Base-by-base conservation (phyloP, 2,888 invertebrate species). In the Elysia crispata region DNA sequence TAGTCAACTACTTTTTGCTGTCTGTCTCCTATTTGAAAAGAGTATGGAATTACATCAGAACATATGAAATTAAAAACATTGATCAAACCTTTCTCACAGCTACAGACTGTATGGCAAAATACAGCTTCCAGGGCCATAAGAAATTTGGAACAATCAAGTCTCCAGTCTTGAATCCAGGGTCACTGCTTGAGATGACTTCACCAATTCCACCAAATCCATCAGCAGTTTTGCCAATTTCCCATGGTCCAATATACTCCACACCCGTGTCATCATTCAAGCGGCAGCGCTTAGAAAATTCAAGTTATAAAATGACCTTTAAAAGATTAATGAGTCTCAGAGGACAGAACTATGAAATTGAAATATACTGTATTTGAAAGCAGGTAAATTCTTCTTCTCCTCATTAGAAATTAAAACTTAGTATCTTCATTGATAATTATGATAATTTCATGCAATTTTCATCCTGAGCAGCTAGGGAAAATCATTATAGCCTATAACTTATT, bases 261-360 rank as follows among this genome's bases (percentile, higher is more conserved):
- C 92, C 92, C n/a, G 91, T 88, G 62, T 88, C 87, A 60, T 89
- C 89, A 85, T 92, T 92, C 91, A 92, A 90, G 3, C 90, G 86
- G 83, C 92, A 92, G 80, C 92, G 84, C 92, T 92, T 80, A 18
- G 82, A 86, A 60, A 49, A 49, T 20, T 23, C 11, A 69, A 28
- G 11, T 6, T 41, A 6, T 11, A 41, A 62, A 25, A 28, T 30
- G 25, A 20, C 8, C 23, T n/a, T n/a, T n/a, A n/a, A n/a, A n/a
- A n/a, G n/a, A n/a, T n/a, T n/a, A n/a, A n/a, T n/a, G n/a, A n/a
- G n/a, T n/a, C n/a, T n/a, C n/a, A n/a, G n/a, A n/a, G n/a, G n/a
- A n/a, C n/a, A n/a, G n/a, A n/a, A n/a, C n/a, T n/a, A n/a, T n/a
- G n/a, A n/a, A n/a, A n/a, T n/a, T n/a, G n/a, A n/a, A n/a, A n/a